A percentile compares a stretch with the other conserved stretches of the same genome.
Evolutionary conservation across 2,797 vertebrate species (phyloP).

Genomic region (Knipowitschia caucasica): DNA sequence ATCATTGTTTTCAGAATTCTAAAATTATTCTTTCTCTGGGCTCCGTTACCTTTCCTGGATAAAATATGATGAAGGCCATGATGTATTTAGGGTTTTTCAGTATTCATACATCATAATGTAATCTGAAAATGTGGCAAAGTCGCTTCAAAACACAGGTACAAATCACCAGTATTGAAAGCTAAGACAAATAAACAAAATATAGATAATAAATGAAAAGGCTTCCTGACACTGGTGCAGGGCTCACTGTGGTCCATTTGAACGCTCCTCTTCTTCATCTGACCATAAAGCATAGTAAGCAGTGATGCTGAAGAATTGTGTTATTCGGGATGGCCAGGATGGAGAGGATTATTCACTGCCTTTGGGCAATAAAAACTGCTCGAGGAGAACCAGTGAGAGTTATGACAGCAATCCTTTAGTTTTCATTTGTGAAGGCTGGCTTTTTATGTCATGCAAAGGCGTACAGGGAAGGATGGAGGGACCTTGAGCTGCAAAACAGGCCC

Average conservation of each 20-base stretch:
- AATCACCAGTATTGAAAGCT: neutral
- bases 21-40: too few species aligned
- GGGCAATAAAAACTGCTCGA: conserved; percentile 66
- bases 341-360: conserved; percentile 62
- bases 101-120: neutral
- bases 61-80: neutral
- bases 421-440: conserved; percentile 44
- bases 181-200: neutral
- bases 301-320: conserved; percentile 63
- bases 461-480: conserved; percentile 48
- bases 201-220: neutral
- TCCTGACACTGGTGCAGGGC: conserved; percentile 30
- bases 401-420: conserved; percentile 65
- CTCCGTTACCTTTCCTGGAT: neutral
- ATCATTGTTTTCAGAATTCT: too few species aligned
- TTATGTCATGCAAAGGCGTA: conserved; percentile 42
- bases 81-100: neutral
- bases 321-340: conserved; percentile 56
- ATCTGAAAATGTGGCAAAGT: neutral
- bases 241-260: conserved; percentile 60
- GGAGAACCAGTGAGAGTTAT: conserved; percentile 65
- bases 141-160: neutral
- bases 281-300: conserved; percentile 60
- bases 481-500: conserved; percentile 46
- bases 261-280: conserved; percentile 54